Conservation (phyloP, 2,113 vertebrate genomes). For the Ginglymostoma cirratum region DNA sequence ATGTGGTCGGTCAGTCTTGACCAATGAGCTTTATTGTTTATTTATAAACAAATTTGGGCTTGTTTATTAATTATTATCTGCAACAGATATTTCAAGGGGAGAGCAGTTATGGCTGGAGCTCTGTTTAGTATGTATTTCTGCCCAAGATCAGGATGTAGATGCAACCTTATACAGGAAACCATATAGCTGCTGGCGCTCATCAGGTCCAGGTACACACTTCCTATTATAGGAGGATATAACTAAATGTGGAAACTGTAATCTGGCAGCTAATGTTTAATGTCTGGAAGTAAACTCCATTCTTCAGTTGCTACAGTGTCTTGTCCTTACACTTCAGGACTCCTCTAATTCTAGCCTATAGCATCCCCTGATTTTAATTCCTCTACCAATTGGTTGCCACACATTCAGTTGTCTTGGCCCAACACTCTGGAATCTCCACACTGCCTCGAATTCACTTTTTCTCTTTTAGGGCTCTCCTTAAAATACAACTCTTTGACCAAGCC, state of each 20-base stretch:
- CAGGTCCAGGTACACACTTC: not conserved
- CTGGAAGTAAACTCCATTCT: not conserved
- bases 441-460: not conserved
- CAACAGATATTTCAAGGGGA: not conserved
- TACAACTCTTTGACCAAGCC: not conserved
- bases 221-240: not conserved
- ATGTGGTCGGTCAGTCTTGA: not conserved
- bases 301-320: not conserved
- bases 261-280: not conserved
- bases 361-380: not conserved
- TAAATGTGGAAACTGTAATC: not conserved
- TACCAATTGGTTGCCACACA: not conserved
- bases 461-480: not conserved
- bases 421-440: not conserved
- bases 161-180: slow-evolving; percentile 5
- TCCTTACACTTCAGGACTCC: not conserved
- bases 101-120: slow-evolving; percentile 14
- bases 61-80: slow-evolving; percentile 28
- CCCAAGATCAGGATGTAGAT: not conserved
- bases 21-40: slow-evolving; percentile 13
- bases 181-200: not conserved
- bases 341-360: no score
- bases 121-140: not conserved
- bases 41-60: not conserved
- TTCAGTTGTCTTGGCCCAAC: not conserved